Evolutionary conservation across 2,113 vertebrate species (phyloP), one percentile per base, ranked within the genome.

Genomic region (Lonchura striata): DNA sequence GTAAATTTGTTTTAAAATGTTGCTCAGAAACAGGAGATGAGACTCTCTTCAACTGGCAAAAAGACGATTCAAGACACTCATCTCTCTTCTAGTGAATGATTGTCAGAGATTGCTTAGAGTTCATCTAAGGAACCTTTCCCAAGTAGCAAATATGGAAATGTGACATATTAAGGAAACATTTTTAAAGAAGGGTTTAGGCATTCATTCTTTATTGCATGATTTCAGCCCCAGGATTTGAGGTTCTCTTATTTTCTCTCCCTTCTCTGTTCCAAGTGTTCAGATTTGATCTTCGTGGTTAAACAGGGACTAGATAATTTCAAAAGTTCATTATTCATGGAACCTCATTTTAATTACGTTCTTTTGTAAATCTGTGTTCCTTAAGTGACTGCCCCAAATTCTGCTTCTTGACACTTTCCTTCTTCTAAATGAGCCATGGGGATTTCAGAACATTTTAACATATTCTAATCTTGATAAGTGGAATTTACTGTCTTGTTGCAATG

Each of bases 1-100:
- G 37, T 54, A 82, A 87, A 95, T 94, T 84, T 77, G 91, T 46
- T 95, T 95, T 80, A 87, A 91, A 87, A 82, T 65, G 27, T 44
- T 68, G 22, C 44, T 87, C 74, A 61, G 85, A 93, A 65, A 54
- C 49, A 72, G 65, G 63, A 92, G 70, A 33, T 59, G 83, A 60
- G 77, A 49, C 69, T 86, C 72, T 88, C 52, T 88, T 89, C 65
- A 89, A 66, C 69, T 85, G 85, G 49, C 31, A 93, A 70, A 72
- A 82, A 49, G 41, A 76, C 30, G 16, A 47, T 77, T 82, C 37
- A 77, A 88, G 71, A 70, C n/a, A 66, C 42, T 91, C 3, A 6
- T 59, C 11, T 87, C 59, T 74, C 7, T 66, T 91, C n/a, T 63
- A 63, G 59, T 88, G 60, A 82, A 74, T 93, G 85, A 77, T 86